Percentiles rank a stretch among this genome's conserved stretches.
Evolutionary conservation across 2,888 invertebrate species (phyloP).

Genomic region (Megastigmus dorsalis): DNA sequence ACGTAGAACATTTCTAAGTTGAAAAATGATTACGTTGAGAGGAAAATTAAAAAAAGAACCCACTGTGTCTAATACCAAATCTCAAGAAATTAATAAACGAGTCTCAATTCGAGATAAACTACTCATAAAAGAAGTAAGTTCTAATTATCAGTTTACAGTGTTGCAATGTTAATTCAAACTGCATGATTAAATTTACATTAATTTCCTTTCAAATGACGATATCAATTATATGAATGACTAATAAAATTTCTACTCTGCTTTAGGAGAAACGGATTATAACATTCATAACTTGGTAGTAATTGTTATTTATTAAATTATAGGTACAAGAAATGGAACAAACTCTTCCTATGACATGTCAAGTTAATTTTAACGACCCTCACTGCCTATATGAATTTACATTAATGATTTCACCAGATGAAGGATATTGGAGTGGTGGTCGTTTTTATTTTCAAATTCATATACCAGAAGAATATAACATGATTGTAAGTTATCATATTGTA

Average conservation of each 20-base stretch:
- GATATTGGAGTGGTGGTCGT: constrained; percentile 90
- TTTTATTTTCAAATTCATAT: constrained; percentile 91
- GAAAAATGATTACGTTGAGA: constrained; percentile 82
- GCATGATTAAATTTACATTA: constrained; percentile 11
- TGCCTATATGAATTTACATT: constrained; percentile 87
- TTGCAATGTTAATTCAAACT: constrained; percentile 5
- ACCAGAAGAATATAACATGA: constrained; percentile 97
- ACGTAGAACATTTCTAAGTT: constrained; percentile 1
- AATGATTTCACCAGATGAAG: constrained; percentile 88
- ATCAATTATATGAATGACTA: not conserved
- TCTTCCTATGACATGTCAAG: constrained; percentile 86
- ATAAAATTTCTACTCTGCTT: not conserved
- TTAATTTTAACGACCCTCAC: constrained; percentile 89
- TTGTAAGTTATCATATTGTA: constrained; percentile 82
- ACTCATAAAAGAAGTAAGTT: constrained; percentile 84
- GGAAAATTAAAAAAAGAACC: constrained; percentile 83
- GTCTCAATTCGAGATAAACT: constrained; percentile 87
- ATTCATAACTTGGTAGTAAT: constrained; percentile 4
- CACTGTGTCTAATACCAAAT: constrained; percentile 71
- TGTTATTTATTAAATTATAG: constrained; percentile 64
- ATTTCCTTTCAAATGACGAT: not conserved
- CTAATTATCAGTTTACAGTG: not conserved
- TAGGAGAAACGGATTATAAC: too few relatives aligned
- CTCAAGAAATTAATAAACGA: constrained; percentile 75
- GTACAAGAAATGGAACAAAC: constrained; percentile 90